Percentiles rank a stretch among this genome's conserved stretches.
Conservation (phyloP, 2,888 invertebrate species). For the Pelosia muscerda region DNA sequence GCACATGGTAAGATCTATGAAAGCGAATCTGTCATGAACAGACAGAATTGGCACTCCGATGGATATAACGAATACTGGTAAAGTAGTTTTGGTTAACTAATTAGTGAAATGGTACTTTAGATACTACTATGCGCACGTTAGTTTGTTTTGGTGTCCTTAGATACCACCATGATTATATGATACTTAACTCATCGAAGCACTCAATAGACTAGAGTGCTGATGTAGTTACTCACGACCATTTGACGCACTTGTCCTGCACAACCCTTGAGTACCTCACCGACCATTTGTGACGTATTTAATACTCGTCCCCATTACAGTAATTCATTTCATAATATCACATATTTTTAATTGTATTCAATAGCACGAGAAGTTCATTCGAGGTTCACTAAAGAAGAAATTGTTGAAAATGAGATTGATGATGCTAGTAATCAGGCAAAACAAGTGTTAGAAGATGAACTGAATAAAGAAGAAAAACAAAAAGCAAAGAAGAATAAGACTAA, state of each 20-base stretch:
- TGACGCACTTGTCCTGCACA: constrained; percentile 54
- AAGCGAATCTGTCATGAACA: constrained; percentile 42
- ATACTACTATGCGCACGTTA: constrained; percentile 73
- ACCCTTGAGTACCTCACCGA: constrained; percentile 51
- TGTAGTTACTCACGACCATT: constrained; percentile 62
- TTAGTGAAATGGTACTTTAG: constrained; percentile 61
- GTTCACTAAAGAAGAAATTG: constrained; percentile 78
- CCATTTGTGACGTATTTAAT: constrained; percentile 74
- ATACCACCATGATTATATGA: constrained; percentile 70
- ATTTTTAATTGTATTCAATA: constrained; percentile 74
- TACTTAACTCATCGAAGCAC: constrained; percentile 68
- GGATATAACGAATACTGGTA: constrained; percentile 60
- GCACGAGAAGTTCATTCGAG: constrained; percentile 85
- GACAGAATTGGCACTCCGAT: constrained; percentile 52
- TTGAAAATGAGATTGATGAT: constrained; percentile 83
- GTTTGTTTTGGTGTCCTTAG: constrained; percentile 71
- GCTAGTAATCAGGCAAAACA: constrained; percentile 63
- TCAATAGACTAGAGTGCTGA: constrained; percentile 79
- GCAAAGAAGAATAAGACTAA: constrained; percentile 62
- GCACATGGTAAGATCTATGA: constrained; percentile 58
- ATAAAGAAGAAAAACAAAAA: constrained; percentile 50
- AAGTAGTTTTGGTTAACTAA: constrained; percentile 75
- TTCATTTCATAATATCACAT: constrained; percentile 63
- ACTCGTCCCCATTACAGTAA: constrained; percentile 55
- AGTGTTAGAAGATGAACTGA: constrained; percentile 61